phyloP scores from a whole-genome alignment of 2,113 vertebrate species.

The Eidolon helvum region DNA sequence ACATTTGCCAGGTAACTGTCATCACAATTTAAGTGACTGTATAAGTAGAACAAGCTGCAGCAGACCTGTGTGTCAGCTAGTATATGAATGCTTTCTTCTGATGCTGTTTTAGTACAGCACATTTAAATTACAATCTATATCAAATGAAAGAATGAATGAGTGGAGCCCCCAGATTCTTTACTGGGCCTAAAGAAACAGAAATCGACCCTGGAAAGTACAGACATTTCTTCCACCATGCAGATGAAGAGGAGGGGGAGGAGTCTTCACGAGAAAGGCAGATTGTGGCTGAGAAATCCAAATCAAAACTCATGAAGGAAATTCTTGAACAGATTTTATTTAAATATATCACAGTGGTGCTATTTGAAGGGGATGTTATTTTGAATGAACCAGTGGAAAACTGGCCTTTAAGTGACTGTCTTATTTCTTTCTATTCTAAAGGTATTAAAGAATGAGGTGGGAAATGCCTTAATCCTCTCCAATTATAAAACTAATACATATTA shows the following conservation, averaged over 20 bases:
- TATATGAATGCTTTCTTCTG: constrained; percentile 63
- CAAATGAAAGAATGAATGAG: constrained; percentile 80
- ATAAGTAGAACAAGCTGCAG: constrained; percentile 51
- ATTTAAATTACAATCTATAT: constrained; percentile 75
- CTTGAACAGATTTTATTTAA: constrained; percentile 92
- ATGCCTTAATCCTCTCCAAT: background rate
- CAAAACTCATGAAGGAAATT: constrained; percentile 95
- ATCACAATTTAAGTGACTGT: constrained; percentile 51
- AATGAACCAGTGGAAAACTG: constrained; percentile 92
- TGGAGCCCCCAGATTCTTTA: constrained; percentile 88
- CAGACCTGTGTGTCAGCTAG: constrained; percentile 1
- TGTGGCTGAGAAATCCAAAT: constrained; percentile 92
- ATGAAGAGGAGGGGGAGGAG: constrained; percentile 91
- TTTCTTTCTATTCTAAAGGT: constrained; percentile 96
- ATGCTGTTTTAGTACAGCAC: constrained; percentile 64
- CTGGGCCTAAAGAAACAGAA: constrained; percentile 89
- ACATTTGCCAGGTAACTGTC: constrained; percentile 69
- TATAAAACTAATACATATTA: background rate
- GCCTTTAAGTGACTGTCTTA: constrained; percentile 94
- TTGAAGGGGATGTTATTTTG: constrained; percentile 92
- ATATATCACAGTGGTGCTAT: constrained; percentile 91
- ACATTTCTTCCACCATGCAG: constrained; percentile 88
- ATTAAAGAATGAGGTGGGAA: constrained; percentile 1
- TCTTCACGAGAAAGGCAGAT: constrained; percentile 93
- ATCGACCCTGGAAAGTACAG: constrained; percentile 85